Percentiles rank a stretch among this genome's conserved stretches.
phyloP scores from a whole-genome alignment of 1,140 invertebrate species.

The Andrena cerasifolii region DNA sequence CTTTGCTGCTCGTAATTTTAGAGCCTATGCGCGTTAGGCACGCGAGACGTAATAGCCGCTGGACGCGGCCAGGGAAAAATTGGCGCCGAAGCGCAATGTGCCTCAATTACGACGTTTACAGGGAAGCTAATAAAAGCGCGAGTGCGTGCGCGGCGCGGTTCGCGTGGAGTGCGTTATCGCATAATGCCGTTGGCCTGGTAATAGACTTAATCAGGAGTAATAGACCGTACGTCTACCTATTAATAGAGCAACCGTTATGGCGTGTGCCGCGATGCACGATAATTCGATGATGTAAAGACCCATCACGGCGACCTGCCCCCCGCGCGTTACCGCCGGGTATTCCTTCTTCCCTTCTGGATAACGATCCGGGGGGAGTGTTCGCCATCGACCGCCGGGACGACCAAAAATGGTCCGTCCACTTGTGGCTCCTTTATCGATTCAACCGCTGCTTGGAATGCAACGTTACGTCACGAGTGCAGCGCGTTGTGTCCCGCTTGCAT shows the following conservation, averaged over 20 bases:
- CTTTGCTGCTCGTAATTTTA: too few species aligned
- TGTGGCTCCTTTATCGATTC: slow-evolving; percentile 13
- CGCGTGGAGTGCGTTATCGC: slow-evolving; percentile 59
- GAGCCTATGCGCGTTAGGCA: too few species aligned
- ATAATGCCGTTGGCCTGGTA: slow-evolving; percentile 63
- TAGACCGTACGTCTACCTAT: slow-evolving; percentile 69
- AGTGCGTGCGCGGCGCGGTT: slow-evolving; percentile 17
- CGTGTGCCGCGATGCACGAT: slow-evolving; percentile 52
- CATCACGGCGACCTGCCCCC: not conserved
- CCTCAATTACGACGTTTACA: slow-evolving; percentile 44
- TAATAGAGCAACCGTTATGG: slow-evolving; percentile 64
- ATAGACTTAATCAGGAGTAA: slow-evolving; percentile 73
- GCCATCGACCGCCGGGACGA: not conserved
- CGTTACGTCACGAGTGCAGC: slow-evolving; percentile 27
- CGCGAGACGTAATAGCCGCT: not conserved
- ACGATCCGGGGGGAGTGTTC: too few species aligned
- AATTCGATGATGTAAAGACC: slow-evolving; percentile 43
- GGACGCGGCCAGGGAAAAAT: not conserved
- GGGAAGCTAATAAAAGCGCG: slow-evolving; percentile 27
- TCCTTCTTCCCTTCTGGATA: not conserved
- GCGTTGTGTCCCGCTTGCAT: not conserved
- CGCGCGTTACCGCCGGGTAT: not conserved
- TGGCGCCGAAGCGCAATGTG: slow-evolving; percentile 19
- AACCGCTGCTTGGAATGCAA: slow-evolving; percentile 16
- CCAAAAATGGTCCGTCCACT: slow-evolving; percentile 34